Percentiles rank a stretch among this genome's conserved stretches.
Evolutionary conservation across 2,888 invertebrate genomes (phyloP).

Genomic region (Unio delphinus): DNA sequence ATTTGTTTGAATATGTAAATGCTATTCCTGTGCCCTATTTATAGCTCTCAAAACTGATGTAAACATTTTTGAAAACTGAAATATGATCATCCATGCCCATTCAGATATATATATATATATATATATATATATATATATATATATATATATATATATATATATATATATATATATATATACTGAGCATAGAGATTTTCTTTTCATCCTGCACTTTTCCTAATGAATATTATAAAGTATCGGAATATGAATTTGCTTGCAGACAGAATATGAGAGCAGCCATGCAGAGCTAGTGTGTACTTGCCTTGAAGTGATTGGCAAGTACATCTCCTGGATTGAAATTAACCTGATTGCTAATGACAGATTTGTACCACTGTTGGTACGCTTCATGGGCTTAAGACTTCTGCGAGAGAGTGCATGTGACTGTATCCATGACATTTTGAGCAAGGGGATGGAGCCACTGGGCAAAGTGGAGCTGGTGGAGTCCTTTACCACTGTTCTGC

Average conservation of each 20-base stretch:
- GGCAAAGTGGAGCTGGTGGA: slow-evolving; percentile 75
- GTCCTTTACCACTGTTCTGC: slow-evolving; percentile 72
- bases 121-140: slow-evolving; percentile 2
- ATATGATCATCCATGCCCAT: too few species aligned
- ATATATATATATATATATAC: neutral
- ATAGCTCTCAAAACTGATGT: too few species aligned
- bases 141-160: slow-evolving; percentile 3
- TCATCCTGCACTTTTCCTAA: neutral
- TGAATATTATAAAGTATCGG: neutral
- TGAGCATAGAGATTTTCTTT: slow-evolving; percentile 1
- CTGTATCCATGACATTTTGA: slow-evolving; percentile 74
- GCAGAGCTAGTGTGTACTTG: slow-evolving; percentile 71
- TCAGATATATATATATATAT: neutral
- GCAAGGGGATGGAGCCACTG: slow-evolving; percentile 77
- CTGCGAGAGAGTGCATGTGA: slow-evolving; percentile 74
- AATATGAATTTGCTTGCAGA: slow-evolving; percentile 58
- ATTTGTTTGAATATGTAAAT: too few species aligned
- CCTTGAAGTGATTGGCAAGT: slow-evolving; percentile 75
- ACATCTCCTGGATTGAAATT: slow-evolving; percentile 77
- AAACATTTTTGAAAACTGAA: too few species aligned
- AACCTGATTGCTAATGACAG: slow-evolving; percentile 75
- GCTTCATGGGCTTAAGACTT: slow-evolving; percentile 65
- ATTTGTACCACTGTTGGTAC: slow-evolving; percentile 74
- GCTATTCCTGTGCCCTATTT: too few species aligned
- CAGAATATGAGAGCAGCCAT: slow-evolving; percentile 69